Percentiles rank a stretch among this genome's conserved stretches.
phyloP scores from a whole-genome alignment of 2,113 vertebrate genomes.

The Perca fluviatilis region DNA sequence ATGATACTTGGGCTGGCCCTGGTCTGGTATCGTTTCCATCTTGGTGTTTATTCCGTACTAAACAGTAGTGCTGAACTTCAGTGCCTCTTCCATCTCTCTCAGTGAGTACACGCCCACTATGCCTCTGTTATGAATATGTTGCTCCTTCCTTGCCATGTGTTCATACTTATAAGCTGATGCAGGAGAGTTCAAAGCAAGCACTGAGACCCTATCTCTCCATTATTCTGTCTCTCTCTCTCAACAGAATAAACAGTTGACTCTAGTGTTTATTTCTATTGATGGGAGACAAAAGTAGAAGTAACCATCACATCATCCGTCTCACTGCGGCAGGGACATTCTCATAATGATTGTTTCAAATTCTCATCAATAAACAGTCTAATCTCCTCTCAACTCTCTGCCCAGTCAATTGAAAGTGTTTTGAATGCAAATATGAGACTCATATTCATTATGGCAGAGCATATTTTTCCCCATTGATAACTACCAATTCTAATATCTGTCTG shows the following conservation, averaged over 20 bases:
- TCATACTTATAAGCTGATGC: slow-evolving; percentile 18
- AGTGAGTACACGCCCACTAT: not conserved
- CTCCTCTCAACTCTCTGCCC: slow-evolving; percentile 10
- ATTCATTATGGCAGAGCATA: slow-evolving; percentile 30
- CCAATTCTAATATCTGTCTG: slow-evolving; percentile 44
- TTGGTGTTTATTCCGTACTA: not conserved
- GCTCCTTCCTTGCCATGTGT: not conserved
- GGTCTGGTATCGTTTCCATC: not conserved
- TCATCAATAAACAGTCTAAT: slow-evolving; percentile 63
- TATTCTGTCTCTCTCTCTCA: not conserved
- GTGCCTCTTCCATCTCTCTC: not conserved
- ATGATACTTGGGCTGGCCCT: not conserved
- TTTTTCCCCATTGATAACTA: slow-evolving; percentile 46
- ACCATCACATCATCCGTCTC: slow-evolving; percentile 17
- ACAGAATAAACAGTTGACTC: slow-evolving; percentile 21
- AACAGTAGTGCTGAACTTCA: not conserved
- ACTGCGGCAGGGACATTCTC: slow-evolving; percentile 3
- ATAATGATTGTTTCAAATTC: slow-evolving; percentile 48
- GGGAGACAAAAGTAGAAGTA: slow-evolving; percentile 15
- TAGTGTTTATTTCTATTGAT: slow-evolving; percentile 18
- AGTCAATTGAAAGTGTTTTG: slow-evolving; percentile 26
- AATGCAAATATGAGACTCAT: slow-evolving; percentile 20
- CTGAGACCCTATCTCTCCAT: slow-evolving; percentile 17
- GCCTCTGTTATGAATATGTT: not conserved
- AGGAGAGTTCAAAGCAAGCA: not conserved